Conservation (phyloP, 2,888 invertebrate species). For the Drosophila paramelanica region DNA sequence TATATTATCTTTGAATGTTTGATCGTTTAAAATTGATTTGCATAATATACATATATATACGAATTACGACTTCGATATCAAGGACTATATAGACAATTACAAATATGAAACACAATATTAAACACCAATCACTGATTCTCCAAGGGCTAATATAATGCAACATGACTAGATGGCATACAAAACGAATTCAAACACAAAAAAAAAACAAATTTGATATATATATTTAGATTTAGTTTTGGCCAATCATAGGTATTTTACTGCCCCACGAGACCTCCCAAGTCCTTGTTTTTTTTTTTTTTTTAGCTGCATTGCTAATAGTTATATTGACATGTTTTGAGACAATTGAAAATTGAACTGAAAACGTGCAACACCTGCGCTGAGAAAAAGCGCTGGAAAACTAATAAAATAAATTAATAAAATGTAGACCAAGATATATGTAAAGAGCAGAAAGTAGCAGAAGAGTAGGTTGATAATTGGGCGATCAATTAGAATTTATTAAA, state of each 20-base stretch:
- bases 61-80: conserved; percentile 76
- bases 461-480: conserved; percentile 73
- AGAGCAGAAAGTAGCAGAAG: conserved; percentile 71
- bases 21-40: conserved; percentile 59
- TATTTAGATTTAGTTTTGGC: conserved; percentile 39
- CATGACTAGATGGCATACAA: conserved; percentile 77
- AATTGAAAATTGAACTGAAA: conserved; percentile 75
- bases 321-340: conserved; percentile 16
- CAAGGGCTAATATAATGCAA: conserved; percentile 79
- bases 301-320: conserved; percentile 10
- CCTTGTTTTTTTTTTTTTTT: conserved; percentile 12
- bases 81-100: conserved; percentile 81
- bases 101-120: conserved; percentile 83
- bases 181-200: conserved; percentile 57
- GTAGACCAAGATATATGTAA: conserved; percentile 47
- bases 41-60: conserved; percentile 67
- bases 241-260: conserved; percentile 48
- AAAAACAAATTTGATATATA: not conserved
- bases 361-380: conserved; percentile 81
- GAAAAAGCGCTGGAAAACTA: conserved; percentile 46
- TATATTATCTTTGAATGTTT: conserved; percentile 65
- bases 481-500: conserved; percentile 68
- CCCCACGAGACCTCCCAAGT: conserved; percentile 26
- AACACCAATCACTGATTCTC: conserved; percentile 83
- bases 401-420: conserved; percentile 32